Percentiles rank a stretch among this genome's conserved stretches.
Evolutionary conservation across 2,797 vertebrate species (phyloP).

Genomic region (Cetoscarus ocellatus): DNA sequence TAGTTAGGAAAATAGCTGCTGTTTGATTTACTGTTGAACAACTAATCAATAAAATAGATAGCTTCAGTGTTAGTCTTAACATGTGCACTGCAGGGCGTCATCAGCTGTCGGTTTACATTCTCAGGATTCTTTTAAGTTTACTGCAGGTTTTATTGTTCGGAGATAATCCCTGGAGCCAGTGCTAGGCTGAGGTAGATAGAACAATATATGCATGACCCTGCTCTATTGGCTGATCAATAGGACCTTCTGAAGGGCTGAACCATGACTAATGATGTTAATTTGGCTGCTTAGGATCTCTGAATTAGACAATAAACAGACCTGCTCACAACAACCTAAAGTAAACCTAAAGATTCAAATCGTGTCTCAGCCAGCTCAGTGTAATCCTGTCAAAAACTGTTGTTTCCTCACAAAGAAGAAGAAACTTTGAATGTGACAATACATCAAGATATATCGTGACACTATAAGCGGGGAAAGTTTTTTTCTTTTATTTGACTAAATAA

Average conservation of each 20-base stretch:
- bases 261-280: conserved; percentile 58
- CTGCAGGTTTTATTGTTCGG: background rate
- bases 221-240: conserved; percentile 53
- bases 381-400: conserved; percentile 27
- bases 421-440: background rate
- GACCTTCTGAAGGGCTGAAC: conserved; percentile 24
- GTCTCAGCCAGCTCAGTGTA: conserved; percentile 24
- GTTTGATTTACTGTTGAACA: background rate
- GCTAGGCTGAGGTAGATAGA: conserved; percentile 19
- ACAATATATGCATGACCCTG: conserved; percentile 24
- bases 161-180: background rate
- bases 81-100: background rate
- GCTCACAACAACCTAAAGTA: conserved; percentile 21
- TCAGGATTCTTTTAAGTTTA: conserved; percentile 2
- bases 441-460: too few species aligned
- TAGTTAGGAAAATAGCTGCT: background rate
- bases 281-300: conserved; percentile 38
- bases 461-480: too few species aligned
- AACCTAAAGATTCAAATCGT: conserved; percentile 28
- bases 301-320: conserved; percentile 26
- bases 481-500: too few species aligned
- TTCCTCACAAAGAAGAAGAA: conserved; percentile 17
- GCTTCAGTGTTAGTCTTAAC: background rate
- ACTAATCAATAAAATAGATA: background rate
- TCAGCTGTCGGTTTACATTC: conserved; percentile 1